These are phyloP conservation scores for Rattus norvegicus DNA, from an alignment of 2,113 vertebrate species.

Conservation along the genomic window GRCr8 NC_086022.1:184252501-184253000, in stretches of 20 bases:
- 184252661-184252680: slow-evolving; percentile 98
- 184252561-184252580: slow-evolving; percentile 99
- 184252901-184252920: slow-evolving; percentile 98
- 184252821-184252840: slow-evolving; percentile 97
- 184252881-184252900: slow-evolving; percentile 98
- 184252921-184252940: slow-evolving; percentile 99
- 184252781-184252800: slow-evolving; percentile 97
- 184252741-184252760: slow-evolving; percentile 99
- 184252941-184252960: slow-evolving; percentile 97
- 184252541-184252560: slow-evolving; percentile 99
- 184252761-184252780: slow-evolving; percentile 98
- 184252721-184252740: slow-evolving; percentile 99
- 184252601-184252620: slow-evolving; percentile 98
- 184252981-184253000: slow-evolving; percentile 99
- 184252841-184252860: slow-evolving; percentile 97
- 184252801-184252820: slow-evolving; percentile 99
- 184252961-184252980: slow-evolving; percentile 99
- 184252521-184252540: slow-evolving; percentile 98
- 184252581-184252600: slow-evolving; percentile 99
- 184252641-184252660: slow-evolving; percentile 99
- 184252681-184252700: slow-evolving; percentile 97
- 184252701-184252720: slow-evolving; percentile 98
- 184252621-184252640: slow-evolving; percentile 99
- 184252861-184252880: slow-evolving; percentile 98
- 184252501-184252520: slow-evolving; percentile 99